Percentiles rank a stretch among this genome's conserved stretches.
Evolutionary conservation across 2,797 vertebrate species (phyloP).

Genomic region (Glossophaga mutica): DNA sequence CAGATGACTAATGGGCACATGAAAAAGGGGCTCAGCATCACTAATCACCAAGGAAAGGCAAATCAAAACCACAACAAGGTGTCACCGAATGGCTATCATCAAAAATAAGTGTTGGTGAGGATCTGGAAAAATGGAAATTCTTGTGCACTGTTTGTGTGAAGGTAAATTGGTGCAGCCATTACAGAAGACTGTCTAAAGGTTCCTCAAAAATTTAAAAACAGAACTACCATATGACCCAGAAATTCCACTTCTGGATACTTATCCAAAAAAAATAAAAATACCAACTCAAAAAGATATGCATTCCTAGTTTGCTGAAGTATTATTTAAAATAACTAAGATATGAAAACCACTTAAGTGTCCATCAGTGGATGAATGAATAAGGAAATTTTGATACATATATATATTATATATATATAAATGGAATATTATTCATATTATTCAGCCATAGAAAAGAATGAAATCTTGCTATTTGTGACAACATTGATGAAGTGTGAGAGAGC

Average conservation of each 20-base stretch:
- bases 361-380: not conserved
- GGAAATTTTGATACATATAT: not conserved
- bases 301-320: not conserved
- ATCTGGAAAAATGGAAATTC: not conserved
- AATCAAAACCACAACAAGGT: not conserved
- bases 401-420: too few species aligned
- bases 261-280: not conserved
- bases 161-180: not conserved
- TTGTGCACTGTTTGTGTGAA: not conserved
- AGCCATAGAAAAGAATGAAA: not conserved
- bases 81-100: not conserved
- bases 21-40: not conserved
- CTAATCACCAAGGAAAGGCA: not conserved
- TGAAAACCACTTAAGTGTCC: not conserved
- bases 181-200: not conserved
- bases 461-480: not conserved
- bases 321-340: not conserved
- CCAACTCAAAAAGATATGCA: not conserved
- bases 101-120: not conserved
- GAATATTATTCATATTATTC: not conserved
- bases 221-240: not conserved
- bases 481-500: not conserved
- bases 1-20: not conserved
- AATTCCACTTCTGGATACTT: not conserved
- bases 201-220: not conserved